Evolutionary conservation across 2,113 vertebrate species (phyloP), one percentile per base, ranked within the genome.

Genomic region (Notothenia rossii): DNA sequence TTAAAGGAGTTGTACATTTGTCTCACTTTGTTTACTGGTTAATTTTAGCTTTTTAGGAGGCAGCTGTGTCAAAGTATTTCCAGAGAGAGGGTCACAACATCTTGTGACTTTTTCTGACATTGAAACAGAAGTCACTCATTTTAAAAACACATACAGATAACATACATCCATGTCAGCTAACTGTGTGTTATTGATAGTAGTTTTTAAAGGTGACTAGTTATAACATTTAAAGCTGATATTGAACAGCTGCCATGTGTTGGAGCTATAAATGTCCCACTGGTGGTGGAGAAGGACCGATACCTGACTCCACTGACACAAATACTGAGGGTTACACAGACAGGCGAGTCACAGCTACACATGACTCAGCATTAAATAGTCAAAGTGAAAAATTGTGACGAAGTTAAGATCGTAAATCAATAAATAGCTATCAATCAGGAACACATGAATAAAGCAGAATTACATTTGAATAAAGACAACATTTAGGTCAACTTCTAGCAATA

Each of bases 241-340:
- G 54, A 79, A 56, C 89, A 93, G 88, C 83, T 92, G 90, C 48
- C 77, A 65, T 81, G 78, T 72, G 61, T 66, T 66, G 0, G 29
- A 79, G 91, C 87, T 92, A 89, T 90, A 89, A 92, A 91, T 88
- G 84, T 74, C 45, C 36, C 29, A 43, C 84, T 87, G 81, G 79
- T 86, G 67, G 73, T 63, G 61, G 22, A 79, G 82, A 46, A 58
- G 74, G 33, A 76, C 33, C 69, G 89, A 86, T 63, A 92, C 85
- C 75, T 59, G 88, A 93, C 85, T 82, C 92, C 82, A 12, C 49
- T 85, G 85, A 92, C 87, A 84, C 81, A 75, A 70, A 91, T 83
- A 79, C 76, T 55, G 59, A 81, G 50, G 29, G 70, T 63, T 65
- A 73, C 59, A 80, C 58, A 17, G 46, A 79, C 49, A 54, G 17